Conservation (phyloP, 2,113 vertebrate genomes). For the Ceyx margarethae region DNA sequence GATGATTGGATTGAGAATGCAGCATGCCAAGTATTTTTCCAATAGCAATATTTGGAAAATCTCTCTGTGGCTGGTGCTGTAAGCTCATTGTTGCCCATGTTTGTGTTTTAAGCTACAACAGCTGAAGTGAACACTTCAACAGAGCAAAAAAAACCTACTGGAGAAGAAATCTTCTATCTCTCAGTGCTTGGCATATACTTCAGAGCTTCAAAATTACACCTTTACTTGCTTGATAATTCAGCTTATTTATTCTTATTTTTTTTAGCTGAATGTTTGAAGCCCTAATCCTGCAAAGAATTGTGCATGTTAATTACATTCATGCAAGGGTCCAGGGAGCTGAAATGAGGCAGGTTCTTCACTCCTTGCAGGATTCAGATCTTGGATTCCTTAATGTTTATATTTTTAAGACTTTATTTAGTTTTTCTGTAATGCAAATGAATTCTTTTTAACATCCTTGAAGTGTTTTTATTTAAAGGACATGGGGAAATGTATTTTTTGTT, state of each 20-base stretch:
- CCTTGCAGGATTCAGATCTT: background rate
- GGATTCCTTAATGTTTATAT: background rate
- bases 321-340: background rate
- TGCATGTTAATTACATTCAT: background rate
- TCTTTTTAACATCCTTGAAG: background rate
- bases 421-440: background rate
- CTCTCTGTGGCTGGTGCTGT: slow-evolving; percentile 29
- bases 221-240: background rate
- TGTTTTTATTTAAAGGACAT: background rate
- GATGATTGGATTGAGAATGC: slow-evolving; percentile 29
- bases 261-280: background rate
- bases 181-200: background rate
- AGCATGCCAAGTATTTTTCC: slow-evolving; percentile 58
- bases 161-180: background rate
- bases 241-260: background rate
- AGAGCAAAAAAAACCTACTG: background rate
- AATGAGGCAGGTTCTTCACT: background rate
- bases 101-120: background rate
- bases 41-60: slow-evolving; percentile 55
- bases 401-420: background rate
- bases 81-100: slow-evolving; percentile 58
- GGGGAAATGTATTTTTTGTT: background rate
- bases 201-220: background rate
- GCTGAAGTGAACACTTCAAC: background rate
- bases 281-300: background rate